Conservation (phyloP, 2,113 vertebrate genomes). For the Gymnocephalus cernua region DNA sequence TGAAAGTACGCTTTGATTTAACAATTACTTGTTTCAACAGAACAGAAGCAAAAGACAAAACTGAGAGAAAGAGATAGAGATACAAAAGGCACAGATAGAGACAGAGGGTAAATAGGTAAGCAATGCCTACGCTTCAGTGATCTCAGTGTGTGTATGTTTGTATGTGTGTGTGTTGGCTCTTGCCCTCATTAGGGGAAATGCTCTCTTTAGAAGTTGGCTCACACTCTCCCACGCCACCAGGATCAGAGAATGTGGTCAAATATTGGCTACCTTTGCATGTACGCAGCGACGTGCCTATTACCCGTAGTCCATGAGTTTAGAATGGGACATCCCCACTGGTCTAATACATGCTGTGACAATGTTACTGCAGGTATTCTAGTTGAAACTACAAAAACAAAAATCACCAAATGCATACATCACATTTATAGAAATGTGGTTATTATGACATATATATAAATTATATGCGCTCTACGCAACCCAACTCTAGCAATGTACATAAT, state of each 20-base stretch:
- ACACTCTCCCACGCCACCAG: slow-evolving; percentile 34
- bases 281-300: slow-evolving; percentile 29
- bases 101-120: slow-evolving; percentile 15
- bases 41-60: not conserved
- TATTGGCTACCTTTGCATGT: slow-evolving; percentile 28
- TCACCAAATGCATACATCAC: not conserved
- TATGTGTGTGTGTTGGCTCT: slow-evolving; percentile 14
- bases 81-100: not conserved
- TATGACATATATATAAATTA: not conserved
- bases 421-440: not conserved
- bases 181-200: slow-evolving; percentile 34
- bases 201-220: slow-evolving; percentile 33
- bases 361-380: not conserved
- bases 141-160: not conserved
- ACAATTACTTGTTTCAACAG: slow-evolving; percentile 23
- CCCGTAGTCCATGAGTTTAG: not conserved
- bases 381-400: not conserved
- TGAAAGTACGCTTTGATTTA: slow-evolving; percentile 5
- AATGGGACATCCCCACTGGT: not conserved
- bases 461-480: not conserved
- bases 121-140: slow-evolving; percentile 22
- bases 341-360: not conserved
- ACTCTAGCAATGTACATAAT: not conserved
- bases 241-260: slow-evolving; percentile 48
- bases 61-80: not conserved